phyloP scores from a whole-genome alignment of 2,888 invertebrate genomes.

The Lissonota sp. region DNA sequence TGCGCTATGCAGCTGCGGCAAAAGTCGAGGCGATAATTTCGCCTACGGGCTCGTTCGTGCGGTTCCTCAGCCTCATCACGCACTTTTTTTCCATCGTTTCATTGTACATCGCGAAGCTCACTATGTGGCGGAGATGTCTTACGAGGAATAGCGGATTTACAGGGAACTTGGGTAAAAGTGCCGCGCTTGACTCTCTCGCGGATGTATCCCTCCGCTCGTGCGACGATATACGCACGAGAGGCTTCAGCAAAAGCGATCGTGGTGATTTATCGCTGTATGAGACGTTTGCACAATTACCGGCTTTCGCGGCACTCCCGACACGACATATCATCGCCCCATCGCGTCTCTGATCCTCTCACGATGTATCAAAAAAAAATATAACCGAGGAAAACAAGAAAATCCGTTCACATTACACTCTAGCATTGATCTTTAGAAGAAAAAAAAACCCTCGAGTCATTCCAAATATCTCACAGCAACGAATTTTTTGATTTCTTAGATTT shows the following conservation, averaged over 20 bases:
- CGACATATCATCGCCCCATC: conserved; percentile 14
- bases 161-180: conserved; percentile 71
- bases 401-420: no score
- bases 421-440: conserved; percentile 6
- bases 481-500: not conserved
- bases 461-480: not conserved
- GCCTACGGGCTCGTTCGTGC: conserved; percentile 27
- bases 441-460: not conserved
- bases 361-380: conserved; percentile 5
- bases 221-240: conserved; percentile 38
- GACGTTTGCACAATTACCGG: conserved; percentile 62
- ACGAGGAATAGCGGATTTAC: conserved; percentile 77
- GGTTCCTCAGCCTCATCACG: conserved; percentile 29
- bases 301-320: conserved; percentile 54
- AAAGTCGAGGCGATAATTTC: conserved; percentile 47
- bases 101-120: conserved; percentile 42
- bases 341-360: conserved; percentile 4
- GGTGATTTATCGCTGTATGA: conserved; percentile 61
- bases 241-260: conserved; percentile 44
- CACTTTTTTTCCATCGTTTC: conserved; percentile 42
- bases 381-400: conserved; percentile 25
- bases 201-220: conserved; percentile 63
- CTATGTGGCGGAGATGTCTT: conserved; percentile 39
- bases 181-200: conserved; percentile 64
- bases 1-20: conserved; percentile 68